These are phyloP conservation scores for Verasper variegatus DNA, from an alignment of 2,113 vertebrate genomes.

Conservation along the genomic window DNA sequence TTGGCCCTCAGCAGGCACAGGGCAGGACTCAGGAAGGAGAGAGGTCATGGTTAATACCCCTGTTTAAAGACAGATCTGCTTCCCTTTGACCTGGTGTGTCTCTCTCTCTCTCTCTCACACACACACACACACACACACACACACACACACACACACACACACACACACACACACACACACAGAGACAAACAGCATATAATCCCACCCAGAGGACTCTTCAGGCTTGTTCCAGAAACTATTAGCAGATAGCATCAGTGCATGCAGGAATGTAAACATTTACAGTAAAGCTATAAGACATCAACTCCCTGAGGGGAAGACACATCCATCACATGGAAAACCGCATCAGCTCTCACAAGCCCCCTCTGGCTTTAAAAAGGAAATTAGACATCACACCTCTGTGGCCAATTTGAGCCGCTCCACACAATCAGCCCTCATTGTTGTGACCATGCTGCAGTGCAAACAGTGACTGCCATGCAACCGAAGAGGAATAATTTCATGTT, in stretches of 20 bases:
- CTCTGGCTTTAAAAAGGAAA: conserved; percentile 13
- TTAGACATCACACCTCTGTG: conserved; percentile 42
- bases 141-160: conserved; percentile 37
- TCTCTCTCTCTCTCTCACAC: conserved; percentile 30
- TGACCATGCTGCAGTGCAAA: not conserved
- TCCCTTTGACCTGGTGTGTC: conserved; percentile 68
- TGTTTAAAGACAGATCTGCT: conserved; percentile 79
- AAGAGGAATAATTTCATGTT: not conserved
- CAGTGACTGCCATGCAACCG: not conserved
- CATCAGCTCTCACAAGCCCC: conserved; percentile 42
- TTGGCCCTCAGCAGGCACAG: conserved; percentile 53
- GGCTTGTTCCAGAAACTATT: conserved; percentile 81
- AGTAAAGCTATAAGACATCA: conserved; percentile 79
- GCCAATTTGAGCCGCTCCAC: conserved; percentile 29
- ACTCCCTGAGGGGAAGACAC: conserved; percentile 65
- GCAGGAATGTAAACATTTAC: conserved; percentile 87
- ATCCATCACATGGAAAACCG: conserved; percentile 72
- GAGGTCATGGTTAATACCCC: conserved; percentile 78
- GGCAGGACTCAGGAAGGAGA: conserved; percentile 73
- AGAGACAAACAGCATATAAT: conserved; percentile 51
- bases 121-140: conserved; percentile 8
- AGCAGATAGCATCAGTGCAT: conserved; percentile 83
- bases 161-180: conserved; percentile 31
- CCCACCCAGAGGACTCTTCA: conserved; percentile 75
- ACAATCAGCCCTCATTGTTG: conserved; percentile 39